These are phyloP conservation scores for Urocynchramus pylzowi DNA, from an alignment of 2,113 vertebrate genomes.

Conservation along the genomic window DNA sequence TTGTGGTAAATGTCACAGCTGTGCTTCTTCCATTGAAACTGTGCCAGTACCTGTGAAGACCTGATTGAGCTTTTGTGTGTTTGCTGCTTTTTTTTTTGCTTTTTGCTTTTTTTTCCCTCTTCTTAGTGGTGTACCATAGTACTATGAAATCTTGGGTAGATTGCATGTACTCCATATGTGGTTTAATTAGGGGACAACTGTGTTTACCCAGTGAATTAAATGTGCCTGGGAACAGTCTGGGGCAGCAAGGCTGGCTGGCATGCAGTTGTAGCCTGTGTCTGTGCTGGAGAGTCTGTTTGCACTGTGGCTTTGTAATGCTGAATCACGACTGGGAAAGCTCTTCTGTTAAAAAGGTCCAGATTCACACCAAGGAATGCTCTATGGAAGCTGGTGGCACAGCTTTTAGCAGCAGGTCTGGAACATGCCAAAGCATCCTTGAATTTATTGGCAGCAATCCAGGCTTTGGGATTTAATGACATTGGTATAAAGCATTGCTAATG, in stretches of 20 bases:
- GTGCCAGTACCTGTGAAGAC: fast-evolving
- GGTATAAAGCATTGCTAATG: neutral
- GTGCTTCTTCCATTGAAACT: neutral
- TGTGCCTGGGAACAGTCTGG: neutral
- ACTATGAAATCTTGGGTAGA: neutral
- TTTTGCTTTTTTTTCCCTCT: neutral
- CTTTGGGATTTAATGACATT: neutral
- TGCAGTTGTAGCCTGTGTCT: neutral
- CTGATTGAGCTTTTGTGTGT: neutral
- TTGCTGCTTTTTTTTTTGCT: neutral
- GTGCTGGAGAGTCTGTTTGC: neutral
- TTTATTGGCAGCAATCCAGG: neutral
- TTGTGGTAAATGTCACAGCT: fast-evolving
- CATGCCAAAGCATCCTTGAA: neutral
- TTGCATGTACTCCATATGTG: neutral
- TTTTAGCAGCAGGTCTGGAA: neutral
- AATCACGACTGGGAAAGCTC: neutral
- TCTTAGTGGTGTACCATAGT: neutral
- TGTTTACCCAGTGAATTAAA: neutral
- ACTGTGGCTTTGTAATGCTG: neutral
- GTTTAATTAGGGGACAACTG: neutral
- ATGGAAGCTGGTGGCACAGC: neutral
- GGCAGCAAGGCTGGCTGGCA: neutral
- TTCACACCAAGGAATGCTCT: neutral
- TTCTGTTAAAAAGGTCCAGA: neutral